Evolutionary conservation across 2,888 invertebrate species (phyloP), one percentile per base, ranked within the genome.

Genomic region (Kryphioiulus occultus): DNA sequence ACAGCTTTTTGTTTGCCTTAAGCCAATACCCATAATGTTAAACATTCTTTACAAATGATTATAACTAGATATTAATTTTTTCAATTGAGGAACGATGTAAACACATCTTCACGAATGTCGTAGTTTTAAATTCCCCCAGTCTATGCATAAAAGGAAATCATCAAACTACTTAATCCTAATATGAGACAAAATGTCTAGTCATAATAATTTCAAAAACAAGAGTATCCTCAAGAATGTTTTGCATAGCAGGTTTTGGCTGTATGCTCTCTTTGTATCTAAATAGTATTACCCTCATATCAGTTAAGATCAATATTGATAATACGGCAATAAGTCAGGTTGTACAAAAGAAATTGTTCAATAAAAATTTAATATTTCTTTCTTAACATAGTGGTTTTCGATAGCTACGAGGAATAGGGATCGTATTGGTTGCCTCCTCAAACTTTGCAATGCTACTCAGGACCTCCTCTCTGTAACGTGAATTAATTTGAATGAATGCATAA

Each of bases 401-500:
- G 30, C 78, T 78, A 78, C 78, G 17, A 78, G 15, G 30, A 30
- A 30, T 2, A 17, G 78, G 30, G 30, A 15, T 30, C 30, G 0
- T 30, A 15, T 30, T 17, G 78, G 5, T 22, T 10, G 3, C 7
- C 26, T 68, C 26, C 12, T 68, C 7, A 10, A 12, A 12, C 17
- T 85, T 39, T 0, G 35, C 26, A 32, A 35, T 84, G 22, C 84
- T 85, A 85, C 44, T 85, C 44, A 0, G 85, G 85, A 85, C 85
- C 85, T 42, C 85, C 85, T 42, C 42, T 85, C 85, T 85, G 85
- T n/a, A 85, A 85, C n/a, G n/a, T 15, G 26, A 42, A 44, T 35
- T 26, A 4, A 68, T 68, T 26, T 68, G 26, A 10, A 26, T 68
- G n/a, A 26, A 22, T 12, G 12, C 12, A 0, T 26, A 1, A 9